Percentiles rank a stretch among this genome's conserved stretches.
Conservation (phyloP, 2,888 invertebrate genomes). For the Oxyteleia sp. region DNA sequence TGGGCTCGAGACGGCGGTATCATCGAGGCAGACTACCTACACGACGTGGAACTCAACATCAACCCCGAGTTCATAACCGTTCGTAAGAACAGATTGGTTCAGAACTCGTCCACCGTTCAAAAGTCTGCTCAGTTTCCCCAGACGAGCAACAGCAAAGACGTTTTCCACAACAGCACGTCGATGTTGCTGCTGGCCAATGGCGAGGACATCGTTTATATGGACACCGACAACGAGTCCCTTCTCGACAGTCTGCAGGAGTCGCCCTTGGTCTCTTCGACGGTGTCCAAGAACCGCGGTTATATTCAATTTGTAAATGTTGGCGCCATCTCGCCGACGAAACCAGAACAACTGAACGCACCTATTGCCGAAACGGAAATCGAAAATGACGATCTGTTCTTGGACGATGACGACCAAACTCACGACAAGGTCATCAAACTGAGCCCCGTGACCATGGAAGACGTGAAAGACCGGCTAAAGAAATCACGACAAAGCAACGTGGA, state of each 20-base stretch:
- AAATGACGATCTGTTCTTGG: constrained; percentile 81
- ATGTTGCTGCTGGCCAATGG: constrained; percentile 88
- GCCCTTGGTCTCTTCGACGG: constrained; percentile 86
- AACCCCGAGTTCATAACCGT: constrained; percentile 88
- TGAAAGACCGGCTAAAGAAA: constrained; percentile 79
- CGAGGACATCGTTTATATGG: constrained; percentile 95
- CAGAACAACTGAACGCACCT: constrained; percentile 78
- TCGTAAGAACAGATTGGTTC: constrained; percentile 80
- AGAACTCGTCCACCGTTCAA: neutral
- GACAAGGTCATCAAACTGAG: constrained; percentile 84
- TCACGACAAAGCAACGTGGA: constrained; percentile 63
- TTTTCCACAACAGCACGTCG: constrained; percentile 80
- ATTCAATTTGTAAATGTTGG: constrained; percentile 90
- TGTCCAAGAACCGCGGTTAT: constrained; percentile 90
- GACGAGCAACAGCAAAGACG: constrained; percentile 24
- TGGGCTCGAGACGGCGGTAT: constrained; percentile 94
- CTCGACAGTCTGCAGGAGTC: constrained; percentile 90
- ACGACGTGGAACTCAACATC: constrained; percentile 90
- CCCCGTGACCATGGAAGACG: constrained; percentile 85
- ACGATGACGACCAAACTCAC: constrained; percentile 82
- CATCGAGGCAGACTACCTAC: constrained; percentile 92
- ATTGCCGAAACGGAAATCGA: constrained; percentile 84
- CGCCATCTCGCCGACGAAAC: constrained; percentile 44
- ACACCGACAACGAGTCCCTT: constrained; percentile 94
- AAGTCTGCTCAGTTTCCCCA: too few species aligned